A percentile compares a stretch with the other conserved stretches of the same genome.
These are phyloP conservation scores for Poeciliopsis turrubarensis DNA, from an alignment of 2,113 vertebrate genomes.

Conservation along the genomic window DNA sequence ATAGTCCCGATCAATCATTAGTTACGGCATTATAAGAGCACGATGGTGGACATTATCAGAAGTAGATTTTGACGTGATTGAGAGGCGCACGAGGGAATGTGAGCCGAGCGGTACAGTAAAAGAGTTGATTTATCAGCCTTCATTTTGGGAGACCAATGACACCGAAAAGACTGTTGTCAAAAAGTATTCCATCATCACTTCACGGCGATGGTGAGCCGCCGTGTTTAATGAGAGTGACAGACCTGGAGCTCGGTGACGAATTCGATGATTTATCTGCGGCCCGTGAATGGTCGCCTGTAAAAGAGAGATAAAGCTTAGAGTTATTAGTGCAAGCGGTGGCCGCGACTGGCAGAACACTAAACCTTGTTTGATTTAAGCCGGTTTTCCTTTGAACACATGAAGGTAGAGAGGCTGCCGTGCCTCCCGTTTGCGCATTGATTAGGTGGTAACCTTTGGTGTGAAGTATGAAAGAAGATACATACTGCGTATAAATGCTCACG, in stretches of 20 bases:
- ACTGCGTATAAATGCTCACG: slow-evolving; percentile 61
- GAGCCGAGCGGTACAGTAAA: slow-evolving; percentile 30
- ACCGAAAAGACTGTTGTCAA: slow-evolving; percentile 41
- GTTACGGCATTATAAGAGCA: slow-evolving; percentile 41
- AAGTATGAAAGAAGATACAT: slow-evolving; percentile 71
- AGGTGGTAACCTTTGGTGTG: slow-evolving; percentile 71
- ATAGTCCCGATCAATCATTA: slow-evolving; percentile 61
- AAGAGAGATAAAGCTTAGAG: slow-evolving; percentile 50
- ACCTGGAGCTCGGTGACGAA: slow-evolving; percentile 29
- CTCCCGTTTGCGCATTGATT: slow-evolving; percentile 60
- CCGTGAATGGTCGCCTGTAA: slow-evolving; percentile 45
- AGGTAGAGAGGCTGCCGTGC: slow-evolving; percentile 41
- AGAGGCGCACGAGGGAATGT: slow-evolving; percentile 42
- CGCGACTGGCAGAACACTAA: slow-evolving; percentile 28
- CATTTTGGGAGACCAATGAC: slow-evolving; percentile 41
- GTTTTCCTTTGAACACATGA: slow-evolving; percentile 55
- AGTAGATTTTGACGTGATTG: slow-evolving; percentile 51
- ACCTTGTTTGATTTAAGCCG: slow-evolving; percentile 45
- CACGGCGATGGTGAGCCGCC: slow-evolving; percentile 39
- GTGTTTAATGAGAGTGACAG: slow-evolving; percentile 55
- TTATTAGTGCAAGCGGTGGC: slow-evolving; percentile 31
- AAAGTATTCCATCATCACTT: slow-evolving; percentile 51
- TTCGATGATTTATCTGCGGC: slow-evolving; percentile 56
- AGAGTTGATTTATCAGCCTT: slow-evolving; percentile 50
- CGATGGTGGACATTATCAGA: slow-evolving; percentile 46